phyloP scores from a whole-genome alignment of 2,888 invertebrate genomes.

The Terebella lapidaria region DNA sequence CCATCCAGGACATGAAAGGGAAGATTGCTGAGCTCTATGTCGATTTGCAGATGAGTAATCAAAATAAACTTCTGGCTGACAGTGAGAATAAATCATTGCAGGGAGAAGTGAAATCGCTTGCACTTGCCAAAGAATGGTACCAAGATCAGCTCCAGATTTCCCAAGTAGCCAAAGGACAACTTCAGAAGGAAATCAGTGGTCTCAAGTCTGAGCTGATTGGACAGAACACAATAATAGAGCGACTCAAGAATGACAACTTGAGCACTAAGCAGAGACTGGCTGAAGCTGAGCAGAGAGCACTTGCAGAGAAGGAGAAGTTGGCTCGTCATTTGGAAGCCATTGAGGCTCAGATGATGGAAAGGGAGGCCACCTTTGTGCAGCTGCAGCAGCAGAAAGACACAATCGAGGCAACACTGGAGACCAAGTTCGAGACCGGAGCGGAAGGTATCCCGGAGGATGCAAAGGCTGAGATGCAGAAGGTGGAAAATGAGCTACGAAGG shows the following conservation, averaged over 20 bases:
- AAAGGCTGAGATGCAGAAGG: constrained; percentile 44
- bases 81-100: constrained; percentile 47
- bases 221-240: constrained; percentile 48
- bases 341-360: constrained; percentile 56
- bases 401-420: not conserved
- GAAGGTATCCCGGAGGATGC: not conserved
- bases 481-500: constrained; percentile 45
- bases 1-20: constrained; percentile 50
- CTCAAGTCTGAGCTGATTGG: constrained; percentile 27
- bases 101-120: constrained; percentile 49
- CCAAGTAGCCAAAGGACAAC: constrained; percentile 47
- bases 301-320: constrained; percentile 53
- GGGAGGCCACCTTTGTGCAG: constrained; percentile 54
- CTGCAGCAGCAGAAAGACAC: constrained; percentile 47
- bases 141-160: constrained; percentile 53
- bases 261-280: constrained; percentile 43
- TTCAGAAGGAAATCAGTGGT: constrained; percentile 42
- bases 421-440: not conserved
- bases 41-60: constrained; percentile 52
- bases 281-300: constrained; percentile 52
- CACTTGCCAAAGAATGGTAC: constrained; percentile 55
- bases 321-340: constrained; percentile 55
- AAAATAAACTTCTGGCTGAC: constrained; percentile 50
- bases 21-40: constrained; percentile 56
- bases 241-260: constrained; percentile 49